phyloP scores from a whole-genome alignment of 2,888 invertebrate genomes.

The Entomobrya multifasciata region DNA sequence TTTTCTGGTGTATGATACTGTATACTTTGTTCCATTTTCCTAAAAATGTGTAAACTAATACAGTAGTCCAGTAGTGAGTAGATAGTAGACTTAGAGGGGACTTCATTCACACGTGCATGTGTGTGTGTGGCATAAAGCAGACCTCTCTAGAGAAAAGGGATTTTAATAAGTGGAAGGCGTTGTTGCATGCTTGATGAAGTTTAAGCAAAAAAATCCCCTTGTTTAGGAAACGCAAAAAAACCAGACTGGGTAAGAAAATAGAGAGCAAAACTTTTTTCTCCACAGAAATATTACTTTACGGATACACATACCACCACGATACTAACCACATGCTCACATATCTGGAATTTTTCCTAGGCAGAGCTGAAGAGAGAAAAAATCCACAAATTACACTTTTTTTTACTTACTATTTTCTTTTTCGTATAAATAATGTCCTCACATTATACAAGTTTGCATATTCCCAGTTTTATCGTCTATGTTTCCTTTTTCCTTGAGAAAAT shows the following conservation, averaged over 20 bases:
- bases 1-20: too few relatives aligned
- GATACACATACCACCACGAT: neutral
- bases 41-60: neutral
- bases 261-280: constrained; percentile 33
- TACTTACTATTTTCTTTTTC: neutral
- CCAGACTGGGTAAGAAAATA: neutral
- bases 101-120: neutral
- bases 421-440: neutral
- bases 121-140: neutral
- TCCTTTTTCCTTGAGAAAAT: constrained; percentile 39
- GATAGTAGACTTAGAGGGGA: neutral
- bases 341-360: neutral
- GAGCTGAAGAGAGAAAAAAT: neutral
- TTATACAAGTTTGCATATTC: constrained; percentile 22
- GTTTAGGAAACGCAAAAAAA: constrained; percentile 36
- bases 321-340: neutral
- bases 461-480: constrained; percentile 55
- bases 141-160: constrained; percentile 37
- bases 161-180: constrained; percentile 60
- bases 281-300: neutral
- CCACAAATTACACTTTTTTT: constrained; percentile 6
- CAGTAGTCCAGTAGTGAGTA: neutral
- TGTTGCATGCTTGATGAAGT: constrained; percentile 59
- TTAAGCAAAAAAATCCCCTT: too few relatives aligned
- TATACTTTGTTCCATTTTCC: neutral